Conservation (phyloP, 2,888 invertebrate species). For the Panorpa germanica region DNA sequence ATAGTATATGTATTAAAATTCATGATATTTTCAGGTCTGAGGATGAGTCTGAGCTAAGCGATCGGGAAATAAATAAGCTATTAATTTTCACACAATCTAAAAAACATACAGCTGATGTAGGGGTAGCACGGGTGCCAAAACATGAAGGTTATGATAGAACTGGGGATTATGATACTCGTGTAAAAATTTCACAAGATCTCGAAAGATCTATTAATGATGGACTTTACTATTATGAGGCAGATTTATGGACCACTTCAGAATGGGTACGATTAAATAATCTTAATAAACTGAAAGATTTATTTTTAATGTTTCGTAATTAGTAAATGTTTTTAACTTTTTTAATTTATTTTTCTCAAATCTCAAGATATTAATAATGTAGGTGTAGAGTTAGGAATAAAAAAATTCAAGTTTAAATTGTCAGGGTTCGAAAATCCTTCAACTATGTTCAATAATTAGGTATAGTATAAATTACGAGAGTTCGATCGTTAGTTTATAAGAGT, state of each 20-base stretch:
- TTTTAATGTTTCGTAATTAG: too few species aligned
- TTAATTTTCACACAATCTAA: constrained; percentile 77
- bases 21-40: constrained; percentile 38
- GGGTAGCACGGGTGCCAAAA: constrained; percentile 38
- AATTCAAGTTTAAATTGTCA: too few species aligned
- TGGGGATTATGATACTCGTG: constrained; percentile 74
- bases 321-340: too few species aligned
- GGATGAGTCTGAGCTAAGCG: constrained; percentile 75
- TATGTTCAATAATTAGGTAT: too few species aligned
- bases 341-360: too few species aligned
- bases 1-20: not conserved
- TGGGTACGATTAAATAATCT: not conserved
- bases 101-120: constrained; percentile 32
- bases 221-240: constrained; percentile 89
- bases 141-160: constrained; percentile 84
- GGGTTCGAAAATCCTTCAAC: too few species aligned
- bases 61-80: constrained; percentile 81
- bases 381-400: too few species aligned
- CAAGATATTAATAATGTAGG: too few species aligned
- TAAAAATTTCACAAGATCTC: constrained; percentile 88
- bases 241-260: constrained; percentile 63
- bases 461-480: too few species aligned
- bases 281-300: not conserved
- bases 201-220: constrained; percentile 94
- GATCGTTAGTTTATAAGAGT: too few species aligned